These are phyloP conservation scores for Mirounga angustirostris DNA, from an alignment of 2,113 vertebrate genomes.

Conservation along the genomic window DNA sequence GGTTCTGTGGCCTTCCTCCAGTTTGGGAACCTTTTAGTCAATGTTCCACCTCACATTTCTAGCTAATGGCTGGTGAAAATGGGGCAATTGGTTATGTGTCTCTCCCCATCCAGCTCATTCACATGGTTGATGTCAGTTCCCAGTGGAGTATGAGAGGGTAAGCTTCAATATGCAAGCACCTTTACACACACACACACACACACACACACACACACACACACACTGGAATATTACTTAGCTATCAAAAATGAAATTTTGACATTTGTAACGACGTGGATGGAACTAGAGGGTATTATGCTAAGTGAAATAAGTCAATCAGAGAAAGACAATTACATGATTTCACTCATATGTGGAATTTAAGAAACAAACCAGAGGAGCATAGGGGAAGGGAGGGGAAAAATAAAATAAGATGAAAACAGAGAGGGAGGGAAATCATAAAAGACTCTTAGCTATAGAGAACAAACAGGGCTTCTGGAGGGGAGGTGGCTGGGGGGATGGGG, in stretches of 20 bases:
- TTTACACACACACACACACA: background rate
- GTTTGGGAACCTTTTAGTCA: background rate
- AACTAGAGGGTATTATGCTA: background rate
- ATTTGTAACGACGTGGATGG: background rate
- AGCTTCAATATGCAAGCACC: background rate
- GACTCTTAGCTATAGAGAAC: background rate
- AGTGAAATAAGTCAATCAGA: background rate
- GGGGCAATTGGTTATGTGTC: background rate
- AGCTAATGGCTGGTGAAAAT: background rate
- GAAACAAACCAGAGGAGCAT: background rate
- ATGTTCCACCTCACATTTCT: background rate
- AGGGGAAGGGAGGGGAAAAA: background rate
- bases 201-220: too few species aligned
- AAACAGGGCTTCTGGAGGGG: background rate
- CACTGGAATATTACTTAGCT: background rate
- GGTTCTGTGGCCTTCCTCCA: background rate
- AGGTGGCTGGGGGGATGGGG: background rate
- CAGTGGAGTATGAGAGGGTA: background rate
- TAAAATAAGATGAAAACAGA: background rate
- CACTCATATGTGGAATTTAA: background rate
- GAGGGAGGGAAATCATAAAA: background rate
- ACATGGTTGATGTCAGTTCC: background rate
- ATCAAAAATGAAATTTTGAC: background rate
- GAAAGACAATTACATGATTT: background rate
- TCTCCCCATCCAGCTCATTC: background rate